Conservation (phyloP, 2,888 invertebrate genomes). For the Ditula angustiorana region DNA sequence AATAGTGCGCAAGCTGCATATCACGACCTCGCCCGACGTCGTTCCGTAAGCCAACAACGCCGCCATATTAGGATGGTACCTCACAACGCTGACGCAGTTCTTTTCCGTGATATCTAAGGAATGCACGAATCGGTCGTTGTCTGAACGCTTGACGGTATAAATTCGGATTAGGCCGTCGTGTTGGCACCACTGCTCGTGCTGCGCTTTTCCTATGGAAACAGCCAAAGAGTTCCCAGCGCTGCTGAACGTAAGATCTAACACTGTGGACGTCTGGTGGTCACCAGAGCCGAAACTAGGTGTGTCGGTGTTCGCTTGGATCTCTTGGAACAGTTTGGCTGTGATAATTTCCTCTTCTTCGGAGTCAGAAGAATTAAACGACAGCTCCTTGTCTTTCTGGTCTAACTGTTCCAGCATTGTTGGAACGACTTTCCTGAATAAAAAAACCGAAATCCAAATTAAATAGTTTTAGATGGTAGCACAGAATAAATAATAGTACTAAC, state of each 20-base stretch:
- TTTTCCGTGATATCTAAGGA: conserved; percentile 67
- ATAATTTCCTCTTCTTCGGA: conserved; percentile 71
- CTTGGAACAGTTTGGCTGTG: conserved; percentile 65
- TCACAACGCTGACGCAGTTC: conserved; percentile 67
- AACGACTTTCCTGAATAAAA: conserved; percentile 64
- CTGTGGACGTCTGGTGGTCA: conserved; percentile 58
- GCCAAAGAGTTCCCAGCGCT: conserved; percentile 71
- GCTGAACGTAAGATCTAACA: conserved; percentile 69
- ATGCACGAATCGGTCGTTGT: conserved; percentile 76
- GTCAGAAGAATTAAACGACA: conserved; percentile 64
- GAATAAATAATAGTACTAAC: no score
- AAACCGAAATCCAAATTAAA: no score
- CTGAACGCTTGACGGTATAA: conserved; percentile 68
- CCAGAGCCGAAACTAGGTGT: conserved; percentile 57
- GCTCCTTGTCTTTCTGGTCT: conserved; percentile 60
- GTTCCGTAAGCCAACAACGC: conserved; percentile 74
- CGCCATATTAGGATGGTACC: conserved; percentile 65
- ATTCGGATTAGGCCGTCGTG: conserved; percentile 69
- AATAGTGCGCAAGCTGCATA: conserved; percentile 61
- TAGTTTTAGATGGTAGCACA: no score
- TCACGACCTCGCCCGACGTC: conserved; percentile 68
- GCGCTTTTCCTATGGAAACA: conserved; percentile 62
- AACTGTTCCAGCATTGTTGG: conserved; percentile 72
- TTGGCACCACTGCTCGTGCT: conserved; percentile 74
- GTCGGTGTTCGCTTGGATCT: conserved; percentile 58